A percentile compares a stretch with the other conserved stretches of the same genome.
These are phyloP conservation scores for Aphis gossypii DNA, from an alignment of 1,140 invertebrate species.

Conservation along the genomic window DNA sequence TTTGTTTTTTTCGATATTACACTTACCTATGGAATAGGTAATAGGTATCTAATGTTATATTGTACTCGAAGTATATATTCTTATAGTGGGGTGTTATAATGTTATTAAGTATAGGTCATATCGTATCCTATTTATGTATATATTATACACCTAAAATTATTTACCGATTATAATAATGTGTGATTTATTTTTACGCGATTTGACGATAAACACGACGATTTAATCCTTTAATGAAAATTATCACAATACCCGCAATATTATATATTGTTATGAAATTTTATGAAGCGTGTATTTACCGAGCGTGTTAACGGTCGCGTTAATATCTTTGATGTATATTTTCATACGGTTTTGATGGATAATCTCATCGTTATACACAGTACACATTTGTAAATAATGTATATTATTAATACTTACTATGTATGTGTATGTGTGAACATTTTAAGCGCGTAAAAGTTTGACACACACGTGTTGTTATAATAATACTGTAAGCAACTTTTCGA, in stretches of 20 bases:
- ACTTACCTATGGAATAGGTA: background rate
- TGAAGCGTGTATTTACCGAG: background rate
- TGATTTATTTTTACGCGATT: no score
- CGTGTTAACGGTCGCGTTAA: background rate
- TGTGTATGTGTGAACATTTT: background rate
- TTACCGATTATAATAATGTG: no score
- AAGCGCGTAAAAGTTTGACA: background rate
- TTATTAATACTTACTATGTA: background rate
- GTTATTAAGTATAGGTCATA: no score
- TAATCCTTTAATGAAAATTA: background rate
- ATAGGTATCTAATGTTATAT: background rate
- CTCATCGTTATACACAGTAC: background rate
- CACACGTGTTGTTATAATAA: background rate
- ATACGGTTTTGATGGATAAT: background rate
- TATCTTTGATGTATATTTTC: background rate
- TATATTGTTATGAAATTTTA: background rate
- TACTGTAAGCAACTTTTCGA: conserved; percentile 22
- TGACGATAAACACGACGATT: no score
- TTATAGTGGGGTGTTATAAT: no score
- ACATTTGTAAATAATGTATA: background rate
- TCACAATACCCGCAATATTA: background rate
- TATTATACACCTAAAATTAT: no score
- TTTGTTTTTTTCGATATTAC: background rate
- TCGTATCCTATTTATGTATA: background rate
- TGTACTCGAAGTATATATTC: no score